Percentiles rank a stretch among this genome's conserved stretches.
phyloP scores from a whole-genome alignment of 2,113 vertebrate species.

The Cisticola juncidis region DNA sequence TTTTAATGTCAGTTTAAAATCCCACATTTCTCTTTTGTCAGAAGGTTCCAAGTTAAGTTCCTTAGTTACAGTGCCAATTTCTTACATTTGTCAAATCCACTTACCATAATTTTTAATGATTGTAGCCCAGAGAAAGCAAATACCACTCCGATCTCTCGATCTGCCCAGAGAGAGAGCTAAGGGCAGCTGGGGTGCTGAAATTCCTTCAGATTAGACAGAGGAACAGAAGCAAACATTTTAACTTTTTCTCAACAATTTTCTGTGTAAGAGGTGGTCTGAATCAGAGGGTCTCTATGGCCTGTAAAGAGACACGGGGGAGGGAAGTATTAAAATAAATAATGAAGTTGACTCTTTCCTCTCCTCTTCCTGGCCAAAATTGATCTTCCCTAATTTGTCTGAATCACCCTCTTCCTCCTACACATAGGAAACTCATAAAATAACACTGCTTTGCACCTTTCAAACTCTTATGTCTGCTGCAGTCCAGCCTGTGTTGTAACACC shows the following conservation, averaged over 20 bases:
- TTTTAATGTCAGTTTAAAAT: slow-evolving; percentile 25
- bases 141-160: background rate
- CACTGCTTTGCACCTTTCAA: background rate
- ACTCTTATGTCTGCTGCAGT: background rate
- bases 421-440: background rate
- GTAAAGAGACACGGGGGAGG: background rate
- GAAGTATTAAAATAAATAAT: background rate
- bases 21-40: background rate
- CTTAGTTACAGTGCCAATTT: background rate
- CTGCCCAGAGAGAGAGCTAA: background rate
- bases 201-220: background rate
- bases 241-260: background rate
- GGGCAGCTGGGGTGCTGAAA: background rate
- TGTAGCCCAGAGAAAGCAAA: slow-evolving; percentile 7
- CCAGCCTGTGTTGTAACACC: background rate
- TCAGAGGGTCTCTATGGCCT: background rate
- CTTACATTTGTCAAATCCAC: background rate
- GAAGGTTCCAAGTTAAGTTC: background rate
- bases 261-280: background rate
- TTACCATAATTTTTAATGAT: background rate
- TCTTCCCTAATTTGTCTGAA: background rate
- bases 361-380: background rate
- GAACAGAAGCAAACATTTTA: background rate
- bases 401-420: background rate
- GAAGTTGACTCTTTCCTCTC: background rate